phyloP scores from a whole-genome alignment of 2,888 invertebrate species.

The Watsonalla binaria region DNA sequence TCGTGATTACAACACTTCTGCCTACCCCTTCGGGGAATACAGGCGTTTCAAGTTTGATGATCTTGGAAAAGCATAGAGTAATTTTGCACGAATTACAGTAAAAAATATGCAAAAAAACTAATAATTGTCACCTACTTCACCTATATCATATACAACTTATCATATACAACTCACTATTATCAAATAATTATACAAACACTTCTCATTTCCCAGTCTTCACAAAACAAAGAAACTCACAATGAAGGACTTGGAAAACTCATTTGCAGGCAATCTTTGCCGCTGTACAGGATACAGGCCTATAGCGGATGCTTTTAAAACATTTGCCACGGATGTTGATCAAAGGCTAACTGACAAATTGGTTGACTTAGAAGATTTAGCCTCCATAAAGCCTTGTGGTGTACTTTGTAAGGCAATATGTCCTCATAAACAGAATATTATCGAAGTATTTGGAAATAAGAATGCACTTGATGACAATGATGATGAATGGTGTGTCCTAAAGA shows the following conservation, averaged over 20 bases:
- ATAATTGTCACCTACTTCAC: not conserved
- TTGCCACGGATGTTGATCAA: constrained; percentile 77
- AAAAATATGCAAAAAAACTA: too few species aligned
- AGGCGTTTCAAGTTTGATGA: too few species aligned
- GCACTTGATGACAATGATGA: constrained; percentile 21
- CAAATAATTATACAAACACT: not conserved
- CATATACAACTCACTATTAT: not conserved
- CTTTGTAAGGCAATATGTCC: constrained; percentile 1
- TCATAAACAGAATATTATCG: constrained; percentile 1
- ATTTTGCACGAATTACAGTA: too few species aligned
- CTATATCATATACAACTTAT: too few species aligned
- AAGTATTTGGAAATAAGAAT: constrained; percentile 30
- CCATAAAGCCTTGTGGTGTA: constrained; percentile 3
- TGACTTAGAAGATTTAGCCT: constrained; percentile 49
- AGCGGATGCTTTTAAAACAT: constrained; percentile 85
- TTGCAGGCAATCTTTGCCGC: constrained; percentile 86
- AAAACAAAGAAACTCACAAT: constrained; percentile 62
- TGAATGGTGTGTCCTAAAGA: constrained; percentile 46
- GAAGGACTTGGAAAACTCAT: constrained; percentile 83
- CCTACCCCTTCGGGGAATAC: too few species aligned
- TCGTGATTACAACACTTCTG: too few species aligned
- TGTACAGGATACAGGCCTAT: constrained; percentile 89
- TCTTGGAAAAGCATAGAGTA: too few species aligned
- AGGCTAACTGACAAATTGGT: constrained; percentile 22
- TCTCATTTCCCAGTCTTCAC: constrained; percentile 33